phyloP scores from a whole-genome alignment of 2,797 vertebrate genomes.

The Lepidocolaptes lacrymiger region DNA sequence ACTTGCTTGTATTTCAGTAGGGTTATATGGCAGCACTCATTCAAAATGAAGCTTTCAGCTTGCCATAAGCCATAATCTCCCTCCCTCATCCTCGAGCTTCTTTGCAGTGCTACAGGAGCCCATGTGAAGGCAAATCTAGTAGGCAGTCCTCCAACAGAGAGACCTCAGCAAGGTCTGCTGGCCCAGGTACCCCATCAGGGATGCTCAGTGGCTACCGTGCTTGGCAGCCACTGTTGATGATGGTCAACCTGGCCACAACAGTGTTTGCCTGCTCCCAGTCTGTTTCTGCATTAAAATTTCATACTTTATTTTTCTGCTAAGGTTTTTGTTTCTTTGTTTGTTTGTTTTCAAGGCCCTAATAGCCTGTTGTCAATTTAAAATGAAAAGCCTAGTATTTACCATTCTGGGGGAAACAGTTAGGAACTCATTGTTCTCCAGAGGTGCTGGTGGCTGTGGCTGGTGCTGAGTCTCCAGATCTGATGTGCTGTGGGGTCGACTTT shows the following conservation, averaged over 20 bases:
- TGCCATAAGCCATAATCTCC: background rate
- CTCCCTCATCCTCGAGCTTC: accelerated
- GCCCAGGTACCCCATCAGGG: background rate
- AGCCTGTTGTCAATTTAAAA: background rate
- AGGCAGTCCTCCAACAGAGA: background rate
- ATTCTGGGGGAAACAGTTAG: background rate
- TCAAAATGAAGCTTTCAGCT: background rate
- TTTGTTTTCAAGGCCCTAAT: background rate
- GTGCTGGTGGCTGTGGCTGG: accelerated
- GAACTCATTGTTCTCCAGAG: background rate
- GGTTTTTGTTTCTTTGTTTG: background rate
- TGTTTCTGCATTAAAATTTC: background rate
- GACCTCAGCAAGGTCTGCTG: background rate
- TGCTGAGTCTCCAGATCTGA: background rate
- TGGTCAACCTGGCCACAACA: accelerated
- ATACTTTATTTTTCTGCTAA: background rate
- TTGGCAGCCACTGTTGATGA: background rate
- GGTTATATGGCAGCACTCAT: background rate
- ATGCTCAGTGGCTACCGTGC: background rate
- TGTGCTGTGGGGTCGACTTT: accelerated
- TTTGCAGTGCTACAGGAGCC: background rate
- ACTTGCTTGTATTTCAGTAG: background rate
- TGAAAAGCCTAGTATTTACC: background rate
- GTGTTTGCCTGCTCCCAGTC: background rate
- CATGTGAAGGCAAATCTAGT: background rate